phyloP scores from a whole-genome alignment of 2,888 invertebrate species.

The Furcula furcula region DNA sequence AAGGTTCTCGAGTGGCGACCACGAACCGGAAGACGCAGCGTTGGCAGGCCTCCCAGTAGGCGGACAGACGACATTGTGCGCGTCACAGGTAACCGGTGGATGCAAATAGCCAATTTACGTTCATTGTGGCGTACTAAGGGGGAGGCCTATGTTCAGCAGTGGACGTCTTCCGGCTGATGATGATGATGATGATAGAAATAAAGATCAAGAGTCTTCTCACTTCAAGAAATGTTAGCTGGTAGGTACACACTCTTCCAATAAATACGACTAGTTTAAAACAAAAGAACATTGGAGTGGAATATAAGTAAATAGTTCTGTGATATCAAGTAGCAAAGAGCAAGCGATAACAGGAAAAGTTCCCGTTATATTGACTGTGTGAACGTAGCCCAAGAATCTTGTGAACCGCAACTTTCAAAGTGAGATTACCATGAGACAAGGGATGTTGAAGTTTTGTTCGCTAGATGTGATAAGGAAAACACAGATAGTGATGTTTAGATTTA shows the following conservation, averaged over 20 bases:
- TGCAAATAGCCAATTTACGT: no score
- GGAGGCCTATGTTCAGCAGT: no score
- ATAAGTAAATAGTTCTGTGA: neutral
- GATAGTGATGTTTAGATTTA: neutral
- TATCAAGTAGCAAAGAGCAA: constrained; percentile 15
- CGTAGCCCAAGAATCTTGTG: constrained; percentile 18
- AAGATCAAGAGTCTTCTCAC: no score
- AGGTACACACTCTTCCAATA: neutral
- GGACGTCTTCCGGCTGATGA: no score
- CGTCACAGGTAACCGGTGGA: no score
- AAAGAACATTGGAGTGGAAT: neutral
- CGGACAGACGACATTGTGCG: no score
- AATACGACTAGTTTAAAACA: neutral
- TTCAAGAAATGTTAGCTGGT: no score
- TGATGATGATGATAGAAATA: no score
- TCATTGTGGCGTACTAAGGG: no score
- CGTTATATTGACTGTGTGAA: constrained; percentile 35
- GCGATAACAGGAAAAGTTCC: constrained; percentile 51
- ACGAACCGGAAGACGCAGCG: no score
- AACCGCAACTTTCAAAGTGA: constrained; percentile 21
- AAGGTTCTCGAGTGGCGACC: no score
- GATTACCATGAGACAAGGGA: constrained; percentile 21
- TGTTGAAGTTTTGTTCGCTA: constrained; percentile 12
- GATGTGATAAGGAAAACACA: neutral
- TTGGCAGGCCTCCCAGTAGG: no score